Conservation (phyloP, 1,140 invertebrate genomes). For the Thaumetopoea pityocampa region DNA sequence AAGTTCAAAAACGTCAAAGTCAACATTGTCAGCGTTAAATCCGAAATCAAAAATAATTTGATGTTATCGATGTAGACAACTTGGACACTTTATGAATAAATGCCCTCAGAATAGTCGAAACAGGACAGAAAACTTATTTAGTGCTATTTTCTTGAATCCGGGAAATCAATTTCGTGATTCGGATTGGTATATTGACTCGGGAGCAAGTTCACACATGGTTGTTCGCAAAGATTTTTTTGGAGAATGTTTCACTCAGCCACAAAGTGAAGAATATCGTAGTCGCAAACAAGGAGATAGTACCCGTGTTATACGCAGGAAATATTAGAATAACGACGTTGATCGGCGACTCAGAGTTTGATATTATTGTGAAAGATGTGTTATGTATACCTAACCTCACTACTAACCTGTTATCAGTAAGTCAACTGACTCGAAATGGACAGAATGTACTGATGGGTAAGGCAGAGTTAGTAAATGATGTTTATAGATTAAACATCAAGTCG, state of each 20-base stretch:
- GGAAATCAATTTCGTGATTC: slow-evolving; percentile 5
- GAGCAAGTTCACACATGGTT: slow-evolving; percentile 19
- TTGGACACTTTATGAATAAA: slow-evolving; percentile 24
- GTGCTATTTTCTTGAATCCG: slow-evolving; percentile 20
- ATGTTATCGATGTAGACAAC: slow-evolving; percentile 24
- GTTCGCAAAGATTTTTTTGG: slow-evolving; percentile 5
- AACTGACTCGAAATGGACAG: slow-evolving; percentile 26
- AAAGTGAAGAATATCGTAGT: no score
- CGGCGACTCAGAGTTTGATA: slow-evolving; percentile 17
- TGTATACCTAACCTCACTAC: slow-evolving; percentile 28
- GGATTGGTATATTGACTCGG: slow-evolving; percentile 22
- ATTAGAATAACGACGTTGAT: slow-evolving; percentile 21
- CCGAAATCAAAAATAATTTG: slow-evolving; percentile 18
- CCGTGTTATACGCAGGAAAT: slow-evolving; percentile 31
- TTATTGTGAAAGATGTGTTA: slow-evolving; percentile 24
- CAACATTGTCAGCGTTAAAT: no score
- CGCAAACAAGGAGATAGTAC: slow-evolving; percentile 31
- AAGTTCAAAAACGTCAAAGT: no score
- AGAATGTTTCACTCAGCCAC: slow-evolving; percentile 8
- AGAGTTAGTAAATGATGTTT: no score
- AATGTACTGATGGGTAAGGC: no score
- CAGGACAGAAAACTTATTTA: slow-evolving; percentile 18
- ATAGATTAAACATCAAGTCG: no score
- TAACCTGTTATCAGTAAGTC: slow-evolving; percentile 32
- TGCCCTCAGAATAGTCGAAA: slow-evolving; percentile 12